Evolutionary conservation across 2,113 vertebrate genomes (phyloP), one percentile per base, ranked within the genome.

Genomic region (Atractosteus spatula): DNA sequence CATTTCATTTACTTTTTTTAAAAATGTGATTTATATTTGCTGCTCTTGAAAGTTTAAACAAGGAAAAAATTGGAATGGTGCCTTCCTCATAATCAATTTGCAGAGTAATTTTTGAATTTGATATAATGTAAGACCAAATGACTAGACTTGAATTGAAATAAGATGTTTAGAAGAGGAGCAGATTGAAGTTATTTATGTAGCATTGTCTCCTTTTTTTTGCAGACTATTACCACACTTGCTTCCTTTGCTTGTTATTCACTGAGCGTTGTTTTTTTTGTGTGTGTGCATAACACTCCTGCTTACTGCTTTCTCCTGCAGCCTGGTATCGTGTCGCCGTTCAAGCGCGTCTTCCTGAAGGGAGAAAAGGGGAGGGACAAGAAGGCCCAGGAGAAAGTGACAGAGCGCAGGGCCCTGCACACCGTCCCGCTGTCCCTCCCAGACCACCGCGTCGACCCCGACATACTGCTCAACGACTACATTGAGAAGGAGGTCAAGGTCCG

Each of bases 401-500:
- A 97, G 87, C 85, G 97, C 63, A 83, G 97, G 70, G 94, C 95
- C 0, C 94, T 99, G 59, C 97, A 98, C 82, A 97, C 97, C 1
- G 94, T 96, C 83, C 84, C 94, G 1, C 86, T 96, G 61, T 84
- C 96, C 45, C 89, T 95, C 82, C 93, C 96, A 0, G 96, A 97
- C 79, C 91, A 93, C 72, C 94, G 93, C 0, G 95, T 98, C 0
- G 96, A 98, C 77, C 96, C 96, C 0, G 96, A 98, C 76, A 85
- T 97, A 81, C 91, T 99, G 83, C 91, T 99, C 61, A 96, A 97
- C 2, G 96, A 99, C 86, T 99, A 98, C 84, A 97, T 99, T 14
- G 97, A 99, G 82, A 99, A 99, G 81, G 97, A 99, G 85, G 96
- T 98, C 77, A 99, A 99, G 95, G 97, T 98, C 47, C 3, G 47